Evolutionary conservation across 1,140 invertebrate species (phyloP), one percentile per base, ranked within the genome.

Genomic region (Drosophila subpulchrella): DNA sequence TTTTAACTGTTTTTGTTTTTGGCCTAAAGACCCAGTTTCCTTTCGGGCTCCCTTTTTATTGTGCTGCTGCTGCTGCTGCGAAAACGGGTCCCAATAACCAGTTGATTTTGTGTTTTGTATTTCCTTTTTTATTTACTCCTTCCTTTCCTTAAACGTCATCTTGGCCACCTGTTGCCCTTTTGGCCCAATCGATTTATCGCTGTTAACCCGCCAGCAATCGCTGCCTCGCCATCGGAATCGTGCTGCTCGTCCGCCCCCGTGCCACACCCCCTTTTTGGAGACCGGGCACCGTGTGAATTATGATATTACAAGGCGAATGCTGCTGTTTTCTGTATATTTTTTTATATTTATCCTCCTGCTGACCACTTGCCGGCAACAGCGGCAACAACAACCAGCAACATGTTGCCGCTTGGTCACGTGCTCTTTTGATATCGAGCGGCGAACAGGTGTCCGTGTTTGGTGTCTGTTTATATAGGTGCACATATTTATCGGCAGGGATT

Each of bases 141-240:
- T 15, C 15, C 17, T 24, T 11, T 10, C 4, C 11, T 12, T 12
- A 8, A 8, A 17, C 38, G 41, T 48, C 27, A 15, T 41, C 13
- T 68, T 63, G 60, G 34, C 48, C 81, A 85, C 77, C 81, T 85
- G 81, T 84, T 84, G 81, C 61, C 71, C 76, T 50, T 48, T 70
- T 71, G 67, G 53, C 38, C 75, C 60, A 48, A 63, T 85, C 81
- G 81, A 84, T 85, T 85, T 84, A 85, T 84, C 57, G 72, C 36
- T 55, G 17, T 59, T 71, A 62, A 51, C 27, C 58, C 32, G 74
- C 30, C 62, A 56, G 50, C 41, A 36, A 42, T 27, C 27, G 74
- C 63, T 34, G 74, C 44, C 50, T 76, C 44, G 24, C 34, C 13
- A 36, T 53, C 44, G n/a, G 46, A 74, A 84, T 84, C 75, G 75